Evolutionary conservation across 2,113 vertebrate species (phyloP).

Genomic region (Nesoenas mayeri): DNA sequence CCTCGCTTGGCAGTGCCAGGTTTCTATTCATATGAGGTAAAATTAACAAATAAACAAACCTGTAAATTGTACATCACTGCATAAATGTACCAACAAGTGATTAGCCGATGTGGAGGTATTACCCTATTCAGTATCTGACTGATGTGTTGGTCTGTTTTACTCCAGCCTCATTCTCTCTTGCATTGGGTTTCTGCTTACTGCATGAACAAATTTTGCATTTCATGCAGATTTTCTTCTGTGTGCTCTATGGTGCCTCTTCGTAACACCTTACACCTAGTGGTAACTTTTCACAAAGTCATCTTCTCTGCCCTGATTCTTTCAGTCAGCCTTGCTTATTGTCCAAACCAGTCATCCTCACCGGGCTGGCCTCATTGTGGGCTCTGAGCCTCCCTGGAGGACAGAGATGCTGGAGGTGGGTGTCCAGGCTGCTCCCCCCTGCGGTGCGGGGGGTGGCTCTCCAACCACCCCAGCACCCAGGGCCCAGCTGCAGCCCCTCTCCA

Average conservation of each 20-base stretch:
- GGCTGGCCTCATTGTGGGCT: background rate
- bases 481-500: background rate
- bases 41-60: background rate
- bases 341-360: background rate
- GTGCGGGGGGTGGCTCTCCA: background rate
- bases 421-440: background rate
- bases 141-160: background rate
- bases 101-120: background rate
- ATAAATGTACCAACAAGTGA: background rate
- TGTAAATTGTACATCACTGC: background rate
- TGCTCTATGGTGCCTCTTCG: background rate
- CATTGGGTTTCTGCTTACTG: background rate
- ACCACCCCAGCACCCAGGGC: background rate
- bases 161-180: background rate
- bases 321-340: background rate
- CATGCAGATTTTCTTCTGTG: background rate
- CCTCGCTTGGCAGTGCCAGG: background rate
- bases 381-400: background rate
- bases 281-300: background rate
- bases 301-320: background rate
- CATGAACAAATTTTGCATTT: accelerated
- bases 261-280: background rate
- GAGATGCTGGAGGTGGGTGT: background rate
- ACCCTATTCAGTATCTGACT: background rate
- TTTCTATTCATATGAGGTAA: background rate